Percentiles rank a stretch among this genome's conserved stretches.
Evolutionary conservation across 2,888 invertebrate genomes (phyloP).

Genomic region (Trichacis sp.): DNA sequence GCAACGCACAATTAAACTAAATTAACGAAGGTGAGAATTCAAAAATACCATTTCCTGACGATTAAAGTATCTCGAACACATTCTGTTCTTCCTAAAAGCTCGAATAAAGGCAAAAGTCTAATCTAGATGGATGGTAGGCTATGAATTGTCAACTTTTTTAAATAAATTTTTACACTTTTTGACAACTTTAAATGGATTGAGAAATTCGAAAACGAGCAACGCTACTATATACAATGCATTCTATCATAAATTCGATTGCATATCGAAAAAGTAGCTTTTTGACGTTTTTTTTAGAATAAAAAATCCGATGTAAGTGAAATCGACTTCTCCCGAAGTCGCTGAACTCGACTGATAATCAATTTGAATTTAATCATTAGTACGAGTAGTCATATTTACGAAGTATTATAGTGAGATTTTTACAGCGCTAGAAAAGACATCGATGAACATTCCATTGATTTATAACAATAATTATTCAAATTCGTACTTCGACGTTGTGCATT

Average conservation of each 20-base stretch:
- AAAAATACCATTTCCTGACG: background rate
- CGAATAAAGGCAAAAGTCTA: too few species aligned
- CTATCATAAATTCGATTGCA: too few species aligned
- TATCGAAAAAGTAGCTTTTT: background rate
- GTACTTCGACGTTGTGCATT: too few species aligned
- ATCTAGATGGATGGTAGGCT: background rate
- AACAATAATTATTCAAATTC: too few species aligned
- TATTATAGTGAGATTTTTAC: background rate
- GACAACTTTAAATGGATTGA: background rate
- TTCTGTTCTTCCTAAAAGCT: background rate
- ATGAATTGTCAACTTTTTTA: background rate
- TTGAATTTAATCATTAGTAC: background rate
- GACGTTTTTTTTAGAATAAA: background rate
- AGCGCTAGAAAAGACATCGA: background rate
- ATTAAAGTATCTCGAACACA: background rate
- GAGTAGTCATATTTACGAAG: background rate
- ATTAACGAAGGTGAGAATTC: background rate
- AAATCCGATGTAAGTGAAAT: background rate
- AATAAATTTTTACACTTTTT: background rate
- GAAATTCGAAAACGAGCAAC: too few species aligned
- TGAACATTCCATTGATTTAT: background rate
- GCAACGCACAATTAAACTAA: conserved; percentile 1
- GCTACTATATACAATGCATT: too few species aligned
- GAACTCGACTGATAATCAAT: background rate
- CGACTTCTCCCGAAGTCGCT: too few species aligned